Percentiles rank a stretch among this genome's conserved stretches.
These are phyloP conservation scores for Cebidichthys violaceus DNA, from an alignment of 2,113 vertebrate genomes.

Conservation along the genomic window DNA sequence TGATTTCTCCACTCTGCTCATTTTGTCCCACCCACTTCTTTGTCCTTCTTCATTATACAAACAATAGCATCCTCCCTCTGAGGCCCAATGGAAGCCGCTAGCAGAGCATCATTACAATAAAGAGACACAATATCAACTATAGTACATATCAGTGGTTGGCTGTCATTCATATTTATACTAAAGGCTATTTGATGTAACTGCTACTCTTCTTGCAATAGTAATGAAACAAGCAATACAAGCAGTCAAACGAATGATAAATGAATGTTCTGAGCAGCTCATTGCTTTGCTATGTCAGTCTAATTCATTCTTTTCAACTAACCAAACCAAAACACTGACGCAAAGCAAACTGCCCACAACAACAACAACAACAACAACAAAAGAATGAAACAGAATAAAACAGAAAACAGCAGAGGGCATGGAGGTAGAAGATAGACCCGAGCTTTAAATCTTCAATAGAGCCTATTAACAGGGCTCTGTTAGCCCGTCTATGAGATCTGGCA, in stretches of 20 bases:
- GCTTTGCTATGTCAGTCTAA: neutral
- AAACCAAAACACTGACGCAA: conserved; percentile 17
- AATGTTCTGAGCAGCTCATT: neutral
- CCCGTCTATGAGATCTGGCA: conserved; percentile 64
- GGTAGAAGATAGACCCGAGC: conserved; percentile 35
- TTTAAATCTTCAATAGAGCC: conserved; percentile 56
- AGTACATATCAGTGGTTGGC: neutral
- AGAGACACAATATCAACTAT: conserved; percentile 8
- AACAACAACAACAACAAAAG: conserved; percentile 17
- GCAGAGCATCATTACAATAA: conserved; percentile 19
- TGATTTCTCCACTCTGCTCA: conserved; percentile 15
- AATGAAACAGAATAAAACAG: conserved; percentile 14
- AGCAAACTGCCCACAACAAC: conserved; percentile 22
- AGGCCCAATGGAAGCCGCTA: conserved; percentile 6
- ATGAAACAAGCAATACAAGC: conserved; percentile 1
- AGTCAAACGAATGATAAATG: conserved; percentile 1
- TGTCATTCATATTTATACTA: conserved; percentile 12
- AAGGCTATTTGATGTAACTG: neutral
- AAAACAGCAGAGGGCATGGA: conserved; percentile 29
- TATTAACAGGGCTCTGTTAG: conserved; percentile 51
- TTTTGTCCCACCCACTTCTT: conserved; percentile 39
- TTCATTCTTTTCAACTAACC: neutral
- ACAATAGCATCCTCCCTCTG: conserved; percentile 21
- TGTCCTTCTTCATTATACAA: conserved; percentile 48
- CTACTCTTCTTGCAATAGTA: neutral